Base-by-base conservation (phyloP, 2,113 vertebrate species). In the Nycticebus coucang region DNA sequence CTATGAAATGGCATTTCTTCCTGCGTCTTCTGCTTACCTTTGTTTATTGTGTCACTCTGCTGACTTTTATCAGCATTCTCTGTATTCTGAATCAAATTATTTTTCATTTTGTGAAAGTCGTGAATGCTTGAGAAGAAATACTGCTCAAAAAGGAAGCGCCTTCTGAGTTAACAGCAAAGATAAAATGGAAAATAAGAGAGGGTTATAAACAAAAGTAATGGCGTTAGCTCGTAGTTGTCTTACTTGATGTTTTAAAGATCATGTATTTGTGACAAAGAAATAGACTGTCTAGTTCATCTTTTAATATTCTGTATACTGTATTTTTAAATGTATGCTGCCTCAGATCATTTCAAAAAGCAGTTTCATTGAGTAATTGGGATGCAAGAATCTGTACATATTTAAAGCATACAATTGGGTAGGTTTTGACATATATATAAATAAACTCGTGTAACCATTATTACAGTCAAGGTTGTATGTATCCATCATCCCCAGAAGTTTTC, bases 31-130 rank as follows among this genome's bases (percentile, higher is more conserved):
- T 92, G 59, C 77, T 91, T 97, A 68, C 57, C 45, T 90, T 94
- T 83, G 35, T 92, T 95, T 90, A 94, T 92, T 95, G 12, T 89
- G 33, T 91, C 59, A 74, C 94, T 94, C 55, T 87, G 78, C 62
- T 87, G n/a, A 53, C 24, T 93, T 59, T 77, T 82, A 88, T 69
- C 11, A 62, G 68, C 77, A 88, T 89, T 92, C 68, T 90, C 7
- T 96, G 28, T 88, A 62, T 89, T 90, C 80, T 96, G 55, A 95
- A 85, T 92, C n/a, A 88, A 59, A 50, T 92, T 95, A 78, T 96
- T 94, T 41, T 81, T 85, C 41, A 75, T 59, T 95, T 83, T 87
- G 21, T 91, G 24, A 85, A 87, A 86, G 57, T 92, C n/a, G 71
- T 88, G 37, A 95, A 86, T 96, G 66, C 60, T 80, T 87, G 41